These are phyloP conservation scores for Cyanocitta stelleri DNA, from an alignment of 2,113 vertebrate species.

Conservation along the genomic window DNA sequence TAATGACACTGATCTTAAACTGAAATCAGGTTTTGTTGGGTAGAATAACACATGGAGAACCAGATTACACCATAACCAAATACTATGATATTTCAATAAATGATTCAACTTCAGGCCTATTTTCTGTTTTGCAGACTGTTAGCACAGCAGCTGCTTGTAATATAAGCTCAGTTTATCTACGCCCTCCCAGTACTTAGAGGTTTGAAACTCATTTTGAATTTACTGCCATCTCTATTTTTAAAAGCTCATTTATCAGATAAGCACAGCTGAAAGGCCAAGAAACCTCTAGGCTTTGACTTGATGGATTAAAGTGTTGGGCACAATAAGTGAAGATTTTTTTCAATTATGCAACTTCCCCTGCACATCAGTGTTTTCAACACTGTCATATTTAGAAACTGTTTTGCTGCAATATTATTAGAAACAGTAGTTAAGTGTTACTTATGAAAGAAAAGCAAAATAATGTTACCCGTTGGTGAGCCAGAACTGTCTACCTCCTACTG, in stretches of 20 bases:
- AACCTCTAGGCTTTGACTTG: constrained; percentile 49
- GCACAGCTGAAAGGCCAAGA: constrained; percentile 26
- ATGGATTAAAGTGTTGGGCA: constrained; percentile 50
- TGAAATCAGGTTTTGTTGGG: not conserved
- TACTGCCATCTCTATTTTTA: constrained; percentile 38
- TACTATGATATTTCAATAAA: not conserved
- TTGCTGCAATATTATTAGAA: constrained; percentile 60
- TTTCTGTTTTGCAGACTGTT: not conserved
- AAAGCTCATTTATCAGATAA: constrained; percentile 33
- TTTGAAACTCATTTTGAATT: constrained; percentile 30
- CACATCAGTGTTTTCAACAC: constrained; percentile 49
- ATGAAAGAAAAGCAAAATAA: constrained; percentile 57
- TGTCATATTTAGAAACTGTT: constrained; percentile 58
- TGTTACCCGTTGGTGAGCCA: constrained; percentile 31
- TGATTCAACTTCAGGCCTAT: not conserved
- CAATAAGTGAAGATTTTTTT: constrained; percentile 38
- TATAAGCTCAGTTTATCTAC: not conserved
- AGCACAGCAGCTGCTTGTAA: constrained; percentile 9
- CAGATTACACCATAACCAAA: not conserved
- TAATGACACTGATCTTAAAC: not conserved
- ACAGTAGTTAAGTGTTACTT: constrained; percentile 56
- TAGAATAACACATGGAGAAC: constrained; percentile 17
- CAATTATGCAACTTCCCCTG: constrained; percentile 54
- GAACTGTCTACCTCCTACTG: constrained; percentile 29
- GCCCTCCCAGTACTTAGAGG: not conserved